Conservation (phyloP, 2,888 invertebrate species). For the Cerceris ruficornis region DNA sequence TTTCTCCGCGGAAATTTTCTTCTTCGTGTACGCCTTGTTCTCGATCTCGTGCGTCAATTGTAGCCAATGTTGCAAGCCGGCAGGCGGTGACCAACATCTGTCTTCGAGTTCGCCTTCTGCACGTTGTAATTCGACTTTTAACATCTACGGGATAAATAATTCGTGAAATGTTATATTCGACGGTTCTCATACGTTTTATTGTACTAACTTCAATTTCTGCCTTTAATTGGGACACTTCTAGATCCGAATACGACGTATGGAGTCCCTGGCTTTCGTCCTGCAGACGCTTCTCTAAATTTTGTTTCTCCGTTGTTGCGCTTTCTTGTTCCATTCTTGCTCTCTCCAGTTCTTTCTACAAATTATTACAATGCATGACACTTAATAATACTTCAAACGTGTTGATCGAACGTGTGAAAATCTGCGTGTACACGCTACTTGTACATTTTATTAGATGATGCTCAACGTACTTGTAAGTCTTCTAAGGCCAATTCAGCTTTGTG, state of each 20-base stretch:
- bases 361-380: neutral
- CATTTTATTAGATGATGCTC: neutral
- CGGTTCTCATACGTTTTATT: neutral
- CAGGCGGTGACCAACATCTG: constrained; percentile 94
- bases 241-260: constrained; percentile 90
- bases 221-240: constrained; percentile 91
- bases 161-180: neutral
- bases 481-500: constrained; percentile 94
- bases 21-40: constrained; percentile 92
- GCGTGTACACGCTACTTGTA: neutral
- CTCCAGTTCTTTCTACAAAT: constrained; percentile 86
- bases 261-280: constrained; percentile 88
- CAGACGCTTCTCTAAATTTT: constrained; percentile 90
- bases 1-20: constrained; percentile 91
- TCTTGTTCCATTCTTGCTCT: constrained; percentile 93
- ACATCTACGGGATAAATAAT: constrained; percentile 83
- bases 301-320: constrained; percentile 90
- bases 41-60: constrained; percentile 98
- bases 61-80: constrained; percentile 95
- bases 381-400: constrained; percentile 68
- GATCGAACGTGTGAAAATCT: constrained; percentile 67
- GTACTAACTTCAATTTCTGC: constrained; percentile 89
- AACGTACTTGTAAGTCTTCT: constrained; percentile 89
- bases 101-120: constrained; percentile 96
- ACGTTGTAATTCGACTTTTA: constrained; percentile 90